Conservation (phyloP, 2,888 invertebrate species). For the Operophtera brumata region DNA sequence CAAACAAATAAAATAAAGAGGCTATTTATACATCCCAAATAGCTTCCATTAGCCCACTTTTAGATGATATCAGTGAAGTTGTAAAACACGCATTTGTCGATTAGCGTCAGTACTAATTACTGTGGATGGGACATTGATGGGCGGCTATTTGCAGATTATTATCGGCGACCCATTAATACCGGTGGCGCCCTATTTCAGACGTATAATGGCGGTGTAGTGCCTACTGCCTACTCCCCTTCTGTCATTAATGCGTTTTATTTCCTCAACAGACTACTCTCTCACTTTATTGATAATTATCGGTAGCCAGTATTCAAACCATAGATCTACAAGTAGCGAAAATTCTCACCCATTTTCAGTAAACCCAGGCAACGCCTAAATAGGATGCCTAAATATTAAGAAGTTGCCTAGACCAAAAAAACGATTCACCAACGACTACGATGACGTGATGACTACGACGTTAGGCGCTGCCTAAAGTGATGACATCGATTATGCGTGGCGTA, state of each 20-base stretch:
- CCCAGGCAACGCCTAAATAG: too few species aligned
- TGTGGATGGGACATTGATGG: slow-evolving; percentile 7
- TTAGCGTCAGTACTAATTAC: slow-evolving; percentile 11
- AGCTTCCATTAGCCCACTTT: not conserved
- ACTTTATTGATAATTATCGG: not conserved
- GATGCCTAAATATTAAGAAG: too few species aligned
- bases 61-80: not conserved
- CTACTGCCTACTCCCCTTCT: not conserved
- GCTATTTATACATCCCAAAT: not conserved
- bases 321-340: too few species aligned
- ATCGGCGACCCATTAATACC: slow-evolving; percentile 10
- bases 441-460: too few species aligned
- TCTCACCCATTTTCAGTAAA: too few species aligned
- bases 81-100: slow-evolving; percentile 9
- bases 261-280: not conserved
- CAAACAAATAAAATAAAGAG: too few species aligned
- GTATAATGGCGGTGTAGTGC: slow-evolving; percentile 5
- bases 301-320: not conserved
- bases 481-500: too few species aligned
- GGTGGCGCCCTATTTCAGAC: slow-evolving; percentile 15
- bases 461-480: too few species aligned
- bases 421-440: too few species aligned
- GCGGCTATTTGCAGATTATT: slow-evolving; percentile 16
- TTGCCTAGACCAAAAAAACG: too few species aligned
- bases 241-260: slow-evolving; percentile 9